phyloP scores from a whole-genome alignment of 2,888 invertebrate species.

The Brenthis daphne region DNA sequence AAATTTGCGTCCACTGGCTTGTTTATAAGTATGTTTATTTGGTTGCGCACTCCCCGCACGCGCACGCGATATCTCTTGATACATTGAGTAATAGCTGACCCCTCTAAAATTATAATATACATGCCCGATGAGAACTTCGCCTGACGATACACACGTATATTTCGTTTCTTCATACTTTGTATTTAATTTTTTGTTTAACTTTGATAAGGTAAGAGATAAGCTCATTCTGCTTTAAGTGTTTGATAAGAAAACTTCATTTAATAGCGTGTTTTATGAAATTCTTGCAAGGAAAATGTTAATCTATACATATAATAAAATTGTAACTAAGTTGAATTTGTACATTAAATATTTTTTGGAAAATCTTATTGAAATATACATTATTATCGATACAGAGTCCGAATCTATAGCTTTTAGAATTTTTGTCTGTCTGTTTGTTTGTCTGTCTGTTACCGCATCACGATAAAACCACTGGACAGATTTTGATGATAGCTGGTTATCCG shows the following conservation, averaged over 20 bases:
- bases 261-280: slow-evolving; percentile 2
- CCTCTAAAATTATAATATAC: slow-evolving; percentile 44
- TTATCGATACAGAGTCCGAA: no score
- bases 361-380: no score
- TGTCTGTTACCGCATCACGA: no score
- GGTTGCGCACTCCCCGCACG: slow-evolving; percentile 8
- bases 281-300: neutral
- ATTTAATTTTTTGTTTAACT: slow-evolving; percentile 19
- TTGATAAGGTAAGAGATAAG: neutral
- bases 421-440: no score
- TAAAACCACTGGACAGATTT: no score
- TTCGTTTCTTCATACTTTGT: slow-evolving; percentile 23
- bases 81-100: slow-evolving; percentile 61
- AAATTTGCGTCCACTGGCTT: slow-evolving; percentile 18
- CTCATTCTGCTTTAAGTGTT: slow-evolving; percentile 2
- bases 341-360: no score
- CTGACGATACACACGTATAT: slow-evolving; percentile 35
- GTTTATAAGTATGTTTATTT: slow-evolving; percentile 24
- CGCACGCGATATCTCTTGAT: slow-evolving; percentile 49
- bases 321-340: no score
- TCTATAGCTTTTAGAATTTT: no score
- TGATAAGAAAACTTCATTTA: neutral
- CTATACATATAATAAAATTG: no score
- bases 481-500: no score
- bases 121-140: slow-evolving; percentile 43